Base-by-base conservation (phyloP, 2,888 invertebrate genomes). In the Eupithecia exiguata region DNA sequence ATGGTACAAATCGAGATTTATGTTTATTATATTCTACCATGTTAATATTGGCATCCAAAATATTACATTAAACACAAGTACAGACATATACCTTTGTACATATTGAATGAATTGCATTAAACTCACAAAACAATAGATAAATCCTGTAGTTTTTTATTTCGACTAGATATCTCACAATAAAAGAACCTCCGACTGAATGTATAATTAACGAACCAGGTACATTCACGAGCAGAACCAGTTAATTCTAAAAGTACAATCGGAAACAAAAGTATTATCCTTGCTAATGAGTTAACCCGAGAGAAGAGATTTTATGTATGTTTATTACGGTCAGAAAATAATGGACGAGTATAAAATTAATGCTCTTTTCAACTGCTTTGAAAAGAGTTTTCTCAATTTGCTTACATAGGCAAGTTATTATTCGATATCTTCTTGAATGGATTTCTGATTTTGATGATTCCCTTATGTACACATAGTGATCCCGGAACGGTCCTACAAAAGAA, bases 261-360 rank as follows among this genome's bases (percentile, higher is more conserved):
- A 35, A 35, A 62, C 35, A 62, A 62, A 16, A 62, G 30, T 25
- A 25, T 25, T 25, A 25, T 4, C 58, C 58, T 58, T 21, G 58
- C 58, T 58, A 58, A 58, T 58, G 12, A 58, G 58, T 25, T 58
- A 58, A 53, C 49, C 49, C 49, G 21, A 46, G 46, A 46, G n/a
- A 9, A 53, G 49, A 53, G 21, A 21, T 21, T 53, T 10, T 4
- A 10, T 25, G 14, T n/a, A n/a, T 58, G 14, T 58, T 58, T 21
- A 53, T 53, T 58, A 58, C 25, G 25, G 25, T 2, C 58, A 25
- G 21, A 58, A 25, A 53, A 21, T 49, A 53, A 53, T 58, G 5
- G 5, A 12, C n/a, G 21, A 25, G 25, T 14, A 25, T 3, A 58
- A 21, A 58, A 25, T 58, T 21, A 21, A 3, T 10, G 21, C 4